Evolutionary conservation across 1,140 invertebrate species (phyloP).

Genomic region (Caerostris extrusa): DNA sequence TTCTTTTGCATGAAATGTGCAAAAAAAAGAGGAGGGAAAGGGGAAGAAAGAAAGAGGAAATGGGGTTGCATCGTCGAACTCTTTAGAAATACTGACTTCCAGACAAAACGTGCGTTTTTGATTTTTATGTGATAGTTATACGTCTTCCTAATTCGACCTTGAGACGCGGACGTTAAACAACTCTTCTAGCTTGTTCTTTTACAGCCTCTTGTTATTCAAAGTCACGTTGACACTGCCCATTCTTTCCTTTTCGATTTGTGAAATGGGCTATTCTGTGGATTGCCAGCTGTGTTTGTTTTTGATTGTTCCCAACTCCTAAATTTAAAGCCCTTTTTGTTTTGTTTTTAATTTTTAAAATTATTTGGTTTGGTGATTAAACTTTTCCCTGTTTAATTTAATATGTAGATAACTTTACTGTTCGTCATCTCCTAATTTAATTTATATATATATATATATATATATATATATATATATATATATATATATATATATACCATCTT

Average conservation of each 20-base stretch:
- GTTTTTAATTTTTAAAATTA: background rate
- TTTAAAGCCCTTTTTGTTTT: background rate
- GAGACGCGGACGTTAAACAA: background rate
- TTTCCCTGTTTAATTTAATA: too few species aligned
- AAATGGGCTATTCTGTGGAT: background rate
- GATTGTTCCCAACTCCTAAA: background rate
- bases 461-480: too few species aligned
- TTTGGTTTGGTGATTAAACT: too few species aligned
- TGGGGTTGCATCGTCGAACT: background rate
- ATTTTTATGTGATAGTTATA: constrained; percentile 31
- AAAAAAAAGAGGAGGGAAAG: too few species aligned
- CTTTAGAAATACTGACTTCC: background rate
- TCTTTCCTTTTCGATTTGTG: background rate
- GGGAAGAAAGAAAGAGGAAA: background rate
- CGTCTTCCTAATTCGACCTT: constrained; percentile 25
- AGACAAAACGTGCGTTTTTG: background rate
- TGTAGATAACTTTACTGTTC: too few species aligned
- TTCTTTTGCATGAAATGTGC: too few species aligned
- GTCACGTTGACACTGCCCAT: constrained; percentile 12
- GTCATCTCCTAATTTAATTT: too few species aligned
- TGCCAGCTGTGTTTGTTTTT: constrained; percentile 15
- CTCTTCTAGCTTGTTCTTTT: background rate
- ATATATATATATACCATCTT: too few species aligned
- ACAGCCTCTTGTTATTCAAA: constrained; percentile 9
- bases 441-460: too few species aligned